A percentile compares a stretch with the other conserved stretches of the same genome.
Evolutionary conservation across 2,797 vertebrate species (phyloP).

Genomic region (Dendrocincla fuliginosa): DNA sequence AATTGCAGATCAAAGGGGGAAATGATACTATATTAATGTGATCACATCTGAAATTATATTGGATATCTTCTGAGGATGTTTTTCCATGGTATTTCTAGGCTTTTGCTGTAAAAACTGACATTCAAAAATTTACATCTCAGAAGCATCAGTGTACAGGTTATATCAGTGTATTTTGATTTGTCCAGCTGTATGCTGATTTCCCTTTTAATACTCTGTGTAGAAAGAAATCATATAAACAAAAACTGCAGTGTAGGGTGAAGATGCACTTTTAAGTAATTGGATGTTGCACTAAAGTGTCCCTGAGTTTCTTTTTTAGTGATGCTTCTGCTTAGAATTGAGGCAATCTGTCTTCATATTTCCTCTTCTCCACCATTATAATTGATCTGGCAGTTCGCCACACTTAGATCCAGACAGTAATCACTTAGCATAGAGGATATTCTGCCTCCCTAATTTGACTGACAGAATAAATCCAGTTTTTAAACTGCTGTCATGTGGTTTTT

Average conservation of each 20-base stretch:
- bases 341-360: constrained; percentile 78
- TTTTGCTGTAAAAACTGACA: background rate
- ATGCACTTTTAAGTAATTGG: constrained; percentile 66
- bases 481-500: constrained; percentile 69
- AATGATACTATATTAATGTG: background rate
- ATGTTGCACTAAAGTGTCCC: constrained; percentile 71
- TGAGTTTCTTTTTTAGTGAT: constrained; percentile 69
- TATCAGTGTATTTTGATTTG: background rate
- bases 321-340: constrained; percentile 75
- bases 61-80: background rate
- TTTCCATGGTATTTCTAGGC: background rate
- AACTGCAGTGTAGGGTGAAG: background rate
- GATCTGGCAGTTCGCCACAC: constrained; percentile 72
- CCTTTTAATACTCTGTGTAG: background rate
- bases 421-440: constrained; percentile 67
- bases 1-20: background rate
- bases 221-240: constrained; percentile 27
- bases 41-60: background rate
- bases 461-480: constrained; percentile 66
- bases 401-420: constrained; percentile 61
- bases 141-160: background rate
- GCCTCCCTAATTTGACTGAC: constrained; percentile 75
- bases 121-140: background rate
- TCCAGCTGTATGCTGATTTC: background rate
- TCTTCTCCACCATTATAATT: constrained; percentile 69